Percentiles rank a stretch among this genome's conserved stretches.
Conservation (phyloP, 1,140 invertebrate genomes). For the Potamilus streckersoni region DNA sequence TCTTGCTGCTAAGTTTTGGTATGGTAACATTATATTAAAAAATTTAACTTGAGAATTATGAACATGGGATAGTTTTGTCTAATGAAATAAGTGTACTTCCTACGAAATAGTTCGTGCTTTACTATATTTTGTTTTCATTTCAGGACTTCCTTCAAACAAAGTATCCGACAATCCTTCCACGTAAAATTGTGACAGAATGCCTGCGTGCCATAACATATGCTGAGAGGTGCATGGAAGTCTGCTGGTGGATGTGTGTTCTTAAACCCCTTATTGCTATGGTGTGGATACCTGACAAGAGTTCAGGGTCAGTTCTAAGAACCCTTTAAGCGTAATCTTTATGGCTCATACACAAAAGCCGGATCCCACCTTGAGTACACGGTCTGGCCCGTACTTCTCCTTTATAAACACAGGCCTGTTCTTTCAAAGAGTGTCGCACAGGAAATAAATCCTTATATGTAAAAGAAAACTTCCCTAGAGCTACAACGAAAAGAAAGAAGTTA, state of each 20-base stretch:
- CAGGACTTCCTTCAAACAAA: too few species aligned
- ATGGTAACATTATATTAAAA: too few species aligned
- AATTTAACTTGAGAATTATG: too few species aligned
- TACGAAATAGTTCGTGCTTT: too few species aligned
- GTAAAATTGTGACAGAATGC: too few species aligned
- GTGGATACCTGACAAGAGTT: background rate
- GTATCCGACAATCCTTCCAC: too few species aligned
- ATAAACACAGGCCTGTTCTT: constrained; percentile 9
- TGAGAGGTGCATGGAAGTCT: constrained; percentile 6
- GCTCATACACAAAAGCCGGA: constrained; percentile 19
- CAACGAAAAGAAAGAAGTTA: too few species aligned
- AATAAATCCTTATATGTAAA: background rate
- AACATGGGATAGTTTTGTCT: too few species aligned
- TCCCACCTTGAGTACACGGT: constrained; percentile 14
- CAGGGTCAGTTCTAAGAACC: background rate
- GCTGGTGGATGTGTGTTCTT: constrained; percentile 27
- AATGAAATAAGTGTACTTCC: too few species aligned
- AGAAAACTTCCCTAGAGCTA: too few species aligned
- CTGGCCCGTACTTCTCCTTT: constrained; percentile 16
- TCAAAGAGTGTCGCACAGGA: constrained; percentile 14
- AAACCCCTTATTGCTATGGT: constrained; percentile 19
- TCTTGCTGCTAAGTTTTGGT: too few species aligned
- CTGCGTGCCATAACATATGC: background rate
- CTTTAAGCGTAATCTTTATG: constrained; percentile 1
- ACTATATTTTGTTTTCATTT: too few species aligned